Evolutionary conservation across 2,113 vertebrate genomes (phyloP), one percentile per base, ranked within the genome.

Genomic region (Trichomycterus rosablanca): DNA sequence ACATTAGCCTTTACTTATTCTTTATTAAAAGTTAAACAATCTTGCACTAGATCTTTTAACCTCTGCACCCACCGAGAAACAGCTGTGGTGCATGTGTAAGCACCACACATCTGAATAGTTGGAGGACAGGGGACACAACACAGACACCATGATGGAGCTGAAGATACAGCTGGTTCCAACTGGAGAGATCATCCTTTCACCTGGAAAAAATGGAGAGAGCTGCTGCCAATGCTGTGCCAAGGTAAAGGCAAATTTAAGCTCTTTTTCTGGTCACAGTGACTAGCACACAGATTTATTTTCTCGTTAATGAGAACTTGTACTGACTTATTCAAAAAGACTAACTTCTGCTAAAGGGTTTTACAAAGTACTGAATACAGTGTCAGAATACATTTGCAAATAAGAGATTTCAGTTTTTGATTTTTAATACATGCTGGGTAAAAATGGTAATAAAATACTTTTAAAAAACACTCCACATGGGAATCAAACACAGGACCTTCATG

Each of bases 121-220:
- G 14, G 50, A 20, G 24, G 15, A 64, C 10, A 48, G 35, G 24
- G n/a, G n/a, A n/a, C n/a, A n/a, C n/a, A 16, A 46, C 11, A 62
- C 35, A 24, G 35, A 16, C 24, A 19, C 19, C 44, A 80, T 76
- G 75, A 80, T 80, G 78, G 72, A 78, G 66, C 57, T 80, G 50
- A 75, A 60, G 63, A 73, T 80, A 55, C 76, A 80, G 62, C 48
- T 80, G 58, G 53, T 80, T 24, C 78, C 78, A 16, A 78, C 78
- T 2, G 78, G 78, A 44, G 78, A 80, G 67, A 76, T 80, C 54
- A 78, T 80, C 20, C 50, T 78, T 16, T 2, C 78, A 30, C 78
- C 78, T 1, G 76, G 78, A 55, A 76, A 78, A 30, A 80, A 78
- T 67, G 78, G 78, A 15, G 78, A 80, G 16, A 63, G 59, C 63